Conservation (phyloP, 2,797 vertebrate species). For the Sebastes umbrosus region DNA sequence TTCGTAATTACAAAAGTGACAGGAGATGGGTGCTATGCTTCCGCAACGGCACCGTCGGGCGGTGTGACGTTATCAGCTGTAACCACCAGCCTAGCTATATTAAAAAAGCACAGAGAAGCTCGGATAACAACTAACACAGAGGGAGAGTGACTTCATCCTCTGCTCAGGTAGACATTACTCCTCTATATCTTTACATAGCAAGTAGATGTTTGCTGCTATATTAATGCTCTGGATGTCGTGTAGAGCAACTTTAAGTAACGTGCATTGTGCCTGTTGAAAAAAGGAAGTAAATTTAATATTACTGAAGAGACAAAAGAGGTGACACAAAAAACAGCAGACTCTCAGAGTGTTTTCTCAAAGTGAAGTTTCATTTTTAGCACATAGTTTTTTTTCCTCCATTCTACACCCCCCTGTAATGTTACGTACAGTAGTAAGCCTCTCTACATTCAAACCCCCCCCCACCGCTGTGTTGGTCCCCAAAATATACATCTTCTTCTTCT, state of each 20-base stretch:
- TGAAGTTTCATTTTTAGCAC: conserved; percentile 84
- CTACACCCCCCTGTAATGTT: conserved; percentile 77
- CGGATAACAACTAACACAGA: too few relatives aligned
- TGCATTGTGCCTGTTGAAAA: background rate
- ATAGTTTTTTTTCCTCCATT: conserved; percentile 81
- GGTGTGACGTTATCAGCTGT: too few relatives aligned
- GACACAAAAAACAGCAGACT: conserved; percentile 52
- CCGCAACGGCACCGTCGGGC: rapidly evolving
- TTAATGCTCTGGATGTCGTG: background rate
- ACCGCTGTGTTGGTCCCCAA: conserved; percentile 80
- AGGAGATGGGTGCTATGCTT: too few relatives aligned
- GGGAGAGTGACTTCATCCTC: background rate
- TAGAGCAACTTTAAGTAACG: background rate
- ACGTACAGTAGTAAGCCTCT: conserved; percentile 78
- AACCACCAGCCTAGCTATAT: too few relatives aligned
- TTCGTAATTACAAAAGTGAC: background rate
- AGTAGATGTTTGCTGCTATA: background rate
- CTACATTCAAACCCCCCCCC: conserved; percentile 82
- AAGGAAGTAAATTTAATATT: background rate
- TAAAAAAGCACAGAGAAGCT: too few relatives aligned
- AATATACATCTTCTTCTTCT: conserved; percentile 75
- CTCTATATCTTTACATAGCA: background rate
- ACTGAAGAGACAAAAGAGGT: background rate
- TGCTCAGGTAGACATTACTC: background rate
- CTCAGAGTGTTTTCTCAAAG: conserved; percentile 78